These are phyloP conservation scores for Patella depressa DNA, from an alignment of 2,888 invertebrate genomes.

Conservation along the genomic window DNA sequence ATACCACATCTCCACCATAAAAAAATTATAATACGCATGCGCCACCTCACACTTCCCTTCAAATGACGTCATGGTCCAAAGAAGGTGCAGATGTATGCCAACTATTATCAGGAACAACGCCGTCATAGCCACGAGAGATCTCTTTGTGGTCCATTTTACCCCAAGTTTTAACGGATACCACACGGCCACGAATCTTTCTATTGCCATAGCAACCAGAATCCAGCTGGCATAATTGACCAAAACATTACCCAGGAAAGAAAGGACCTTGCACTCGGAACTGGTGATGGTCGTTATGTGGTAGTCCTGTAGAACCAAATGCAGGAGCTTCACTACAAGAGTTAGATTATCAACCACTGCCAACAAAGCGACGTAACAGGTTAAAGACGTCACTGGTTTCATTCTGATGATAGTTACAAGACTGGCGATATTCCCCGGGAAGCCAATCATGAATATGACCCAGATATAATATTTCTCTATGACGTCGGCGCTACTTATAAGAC, in stretches of 20 bases:
- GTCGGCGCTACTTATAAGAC: slow-evolving; percentile 26
- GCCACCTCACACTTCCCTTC: not conserved
- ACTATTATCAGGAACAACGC: slow-evolving; percentile 18
- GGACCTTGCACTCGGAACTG: slow-evolving; percentile 46
- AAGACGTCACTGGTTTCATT: slow-evolving; percentile 54
- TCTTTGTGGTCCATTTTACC: slow-evolving; percentile 8
- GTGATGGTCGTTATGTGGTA: slow-evolving; percentile 21
- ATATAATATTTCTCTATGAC: slow-evolving; percentile 55
- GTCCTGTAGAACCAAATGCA: slow-evolving; percentile 40
- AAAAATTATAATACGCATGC: slow-evolving; percentile 28
- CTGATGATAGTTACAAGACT: slow-evolving; percentile 50
- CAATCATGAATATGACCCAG: slow-evolving; percentile 49
- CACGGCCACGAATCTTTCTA: slow-evolving; percentile 62
- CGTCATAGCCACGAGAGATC: slow-evolving; percentile 7
- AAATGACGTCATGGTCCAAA: slow-evolving; percentile 9
- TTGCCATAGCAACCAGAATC: slow-evolving; percentile 61
- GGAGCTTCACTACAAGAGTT: slow-evolving; percentile 48
- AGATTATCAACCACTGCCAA: slow-evolving; percentile 57
- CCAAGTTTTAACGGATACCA: slow-evolving; percentile 54
- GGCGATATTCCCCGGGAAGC: slow-evolving; percentile 55
- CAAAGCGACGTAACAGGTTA: slow-evolving; percentile 50
- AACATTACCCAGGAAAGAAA: slow-evolving; percentile 51
- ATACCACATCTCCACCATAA: slow-evolving; percentile 52
- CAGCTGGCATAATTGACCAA: slow-evolving; percentile 58
- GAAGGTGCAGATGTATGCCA: slow-evolving; percentile 10